A percentile compares a stretch with the other conserved stretches of the same genome.
These are phyloP conservation scores for Drosophila nasuta DNA, from an alignment of 1,140 invertebrate species.

Conservation along the genomic window DNA sequence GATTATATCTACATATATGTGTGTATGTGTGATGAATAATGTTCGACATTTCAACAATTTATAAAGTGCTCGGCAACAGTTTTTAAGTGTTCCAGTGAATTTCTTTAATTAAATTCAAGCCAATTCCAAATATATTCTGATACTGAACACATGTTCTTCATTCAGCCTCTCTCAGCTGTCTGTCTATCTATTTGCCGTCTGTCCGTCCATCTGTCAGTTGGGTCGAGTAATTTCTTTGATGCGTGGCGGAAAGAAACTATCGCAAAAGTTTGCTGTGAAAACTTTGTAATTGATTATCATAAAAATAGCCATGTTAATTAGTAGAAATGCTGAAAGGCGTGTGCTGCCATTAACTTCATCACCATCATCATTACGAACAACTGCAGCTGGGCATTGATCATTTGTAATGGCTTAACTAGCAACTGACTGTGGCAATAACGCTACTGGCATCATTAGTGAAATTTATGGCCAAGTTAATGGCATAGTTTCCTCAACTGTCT, in stretches of 20 bases:
- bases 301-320: constrained; percentile 75
- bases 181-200: constrained; percentile 41
- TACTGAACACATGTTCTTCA: constrained; percentile 62
- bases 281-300: constrained; percentile 80
- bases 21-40: constrained; percentile 8
- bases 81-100: constrained; percentile 61
- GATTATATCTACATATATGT: constrained; percentile 27
- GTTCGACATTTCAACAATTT: constrained; percentile 56
- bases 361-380: constrained; percentile 21
- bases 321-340: constrained; percentile 27
- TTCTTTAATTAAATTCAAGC: constrained; percentile 61
- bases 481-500: constrained; percentile 53
- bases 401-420: constrained; percentile 20
- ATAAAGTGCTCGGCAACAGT: constrained; percentile 58
- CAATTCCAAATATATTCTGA: constrained; percentile 50
- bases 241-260: constrained; percentile 48
- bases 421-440: constrained; percentile 12
- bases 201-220: constrained; percentile 34
- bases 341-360: constrained; percentile 9
- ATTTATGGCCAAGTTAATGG: constrained; percentile 61
- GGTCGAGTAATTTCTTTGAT: constrained; percentile 60
- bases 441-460: constrained; percentile 63
- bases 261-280: constrained; percentile 49
- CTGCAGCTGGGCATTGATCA: constrained; percentile 55
- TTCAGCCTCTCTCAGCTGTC: constrained; percentile 36